These are phyloP conservation scores for Porites australiensis DNA, from an alignment of 64 coral and sea anemone genomes.

Conservation along the genomic window DNA sequence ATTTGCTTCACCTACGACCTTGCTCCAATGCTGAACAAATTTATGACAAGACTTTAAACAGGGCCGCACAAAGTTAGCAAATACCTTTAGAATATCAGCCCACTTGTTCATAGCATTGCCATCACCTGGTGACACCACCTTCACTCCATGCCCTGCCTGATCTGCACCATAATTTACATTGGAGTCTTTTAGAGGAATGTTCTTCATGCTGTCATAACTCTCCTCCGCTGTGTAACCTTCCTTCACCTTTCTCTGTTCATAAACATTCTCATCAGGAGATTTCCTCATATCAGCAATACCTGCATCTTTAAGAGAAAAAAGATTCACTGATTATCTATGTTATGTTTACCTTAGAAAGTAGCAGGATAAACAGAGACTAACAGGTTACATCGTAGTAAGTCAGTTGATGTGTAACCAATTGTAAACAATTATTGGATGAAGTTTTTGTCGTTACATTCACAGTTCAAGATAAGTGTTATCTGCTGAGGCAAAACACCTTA, in stretches of 20 bases:
- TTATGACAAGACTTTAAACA: neutral
- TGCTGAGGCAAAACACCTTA: no score
- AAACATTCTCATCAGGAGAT: neutral
- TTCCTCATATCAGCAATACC: neutral
- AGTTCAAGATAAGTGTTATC: no score
- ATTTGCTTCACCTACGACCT: no score
- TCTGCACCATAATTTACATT: neutral
- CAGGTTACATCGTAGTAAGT: no score
- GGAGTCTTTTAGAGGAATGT: slow-evolving; percentile 22
- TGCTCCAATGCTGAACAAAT: no score
- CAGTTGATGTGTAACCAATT: no score
- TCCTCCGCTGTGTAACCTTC: no score
- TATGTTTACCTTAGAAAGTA: no score
- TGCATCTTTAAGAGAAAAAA: neutral
- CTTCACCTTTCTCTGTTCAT: neutral
- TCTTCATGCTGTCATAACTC: no score
- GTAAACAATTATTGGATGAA: no score
- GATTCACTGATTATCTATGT: neutral
- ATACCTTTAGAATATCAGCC: slow-evolving; percentile 22
- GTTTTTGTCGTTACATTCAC: no score
- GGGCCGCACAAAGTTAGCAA: neutral
- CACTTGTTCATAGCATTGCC: neutral
- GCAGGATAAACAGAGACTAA: no score
- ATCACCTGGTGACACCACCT: neutral
- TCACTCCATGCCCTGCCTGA: neutral